Percentiles rank a stretch among this genome's conserved stretches.
Evolutionary conservation across 2,888 invertebrate genomes (phyloP).

Genomic region (Parnassius mnemosyne): DNA sequence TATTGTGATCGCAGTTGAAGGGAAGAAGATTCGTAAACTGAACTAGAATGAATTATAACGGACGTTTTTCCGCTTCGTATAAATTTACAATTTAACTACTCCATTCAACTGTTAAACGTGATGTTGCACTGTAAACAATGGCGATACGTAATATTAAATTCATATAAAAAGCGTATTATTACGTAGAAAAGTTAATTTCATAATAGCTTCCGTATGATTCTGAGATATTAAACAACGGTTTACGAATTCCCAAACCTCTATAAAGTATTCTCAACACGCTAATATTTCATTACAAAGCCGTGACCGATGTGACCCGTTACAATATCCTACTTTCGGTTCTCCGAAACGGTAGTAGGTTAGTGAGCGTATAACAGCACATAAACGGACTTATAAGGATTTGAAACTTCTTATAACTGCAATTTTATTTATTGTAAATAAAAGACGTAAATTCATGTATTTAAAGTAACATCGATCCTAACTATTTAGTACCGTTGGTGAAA

Average conservation of each 20-base stretch:
- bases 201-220: not conserved
- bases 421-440: too few relatives aligned
- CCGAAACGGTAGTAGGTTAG: slow-evolving; percentile 14
- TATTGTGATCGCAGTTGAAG: too few relatives aligned
- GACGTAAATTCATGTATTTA: too few relatives aligned
- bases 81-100: too few relatives aligned
- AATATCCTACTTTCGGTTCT: slow-evolving; percentile 18
- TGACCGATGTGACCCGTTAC: slow-evolving; percentile 16
- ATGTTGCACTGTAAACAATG: too few relatives aligned
- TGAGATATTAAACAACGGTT: slow-evolving; percentile 10
- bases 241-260: slow-evolving; percentile 8
- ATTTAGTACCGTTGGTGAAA: not conserved
- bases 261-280: not conserved
- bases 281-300: slow-evolving; percentile 9
- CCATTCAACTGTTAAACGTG: too few relatives aligned
- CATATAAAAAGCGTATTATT: not conserved
- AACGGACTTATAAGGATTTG: not conserved
- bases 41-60: too few relatives aligned
- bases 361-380: slow-evolving; percentile 8
- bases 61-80: too few relatives aligned
- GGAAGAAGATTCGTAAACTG: too few relatives aligned
- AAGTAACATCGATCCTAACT: not conserved
- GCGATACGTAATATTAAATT: too few relatives aligned
- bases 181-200: not conserved
- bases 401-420: not conserved